Evolutionary conservation across 2,113 vertebrate species (phyloP), one percentile per base, ranked within the genome.

Genomic region (Lucifuga dentata): DNA sequence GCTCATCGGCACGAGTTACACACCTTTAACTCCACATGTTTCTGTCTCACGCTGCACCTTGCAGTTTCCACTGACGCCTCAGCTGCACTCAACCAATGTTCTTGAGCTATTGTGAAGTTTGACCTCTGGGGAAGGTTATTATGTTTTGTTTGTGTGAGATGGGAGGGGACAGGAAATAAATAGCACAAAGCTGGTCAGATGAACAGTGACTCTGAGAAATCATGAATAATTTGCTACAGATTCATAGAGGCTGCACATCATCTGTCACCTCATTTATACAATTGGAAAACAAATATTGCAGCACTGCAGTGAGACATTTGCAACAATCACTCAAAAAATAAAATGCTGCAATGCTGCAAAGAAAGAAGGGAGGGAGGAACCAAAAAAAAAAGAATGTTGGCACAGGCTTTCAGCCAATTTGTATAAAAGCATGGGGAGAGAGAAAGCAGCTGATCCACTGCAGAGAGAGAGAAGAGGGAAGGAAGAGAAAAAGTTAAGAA

Each of bases 21-120:
- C 87, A 93, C 92, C 92, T 93, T 90, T 56, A 83, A 81, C 80
- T 90, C 84, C 91, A 85, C 44, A 85, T 74, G 77, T 86, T 81
- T 91, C 80, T 84, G 15, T 80, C 83, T 91, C 87, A 88, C 69
- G 86, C 87, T 89, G 85, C 85, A 83, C 79, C 81, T 79, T 78
- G 86, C 80, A 59, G 90, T 84, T 83, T 85, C 79, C 84, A 84
- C 66, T 85, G 81, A 81, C 75, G 75, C 81, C 76, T 86, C 89
- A 78, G 83, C 81, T 85, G 68, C 58, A 80, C 72, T 88, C 86
- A 90, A 81, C 79, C 87, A 86, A 76, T 70, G 69, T 88, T 49
- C 83, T 63, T 35, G 79, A 49, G 63, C 84, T 90, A 90, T 65
- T 73, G 73, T 87, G 81, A 90, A 89, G 87, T 90, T 66, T 89